phyloP scores from a whole-genome alignment of 2,113 vertebrate species.

The Hypomesus transpacificus region DNA sequence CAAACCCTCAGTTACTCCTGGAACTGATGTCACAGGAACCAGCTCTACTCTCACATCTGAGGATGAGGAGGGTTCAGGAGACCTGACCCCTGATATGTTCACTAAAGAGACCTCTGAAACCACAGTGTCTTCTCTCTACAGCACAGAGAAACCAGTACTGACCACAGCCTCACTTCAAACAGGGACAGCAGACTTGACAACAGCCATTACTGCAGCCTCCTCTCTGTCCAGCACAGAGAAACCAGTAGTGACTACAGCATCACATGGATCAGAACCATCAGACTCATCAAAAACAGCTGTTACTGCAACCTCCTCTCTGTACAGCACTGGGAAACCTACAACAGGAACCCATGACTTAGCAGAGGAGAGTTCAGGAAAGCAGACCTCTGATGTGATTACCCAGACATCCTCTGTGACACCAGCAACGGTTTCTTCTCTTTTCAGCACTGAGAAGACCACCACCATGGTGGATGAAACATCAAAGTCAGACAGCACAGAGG shows the following conservation, averaged over 20 bases:
- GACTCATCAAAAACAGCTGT: neutral
- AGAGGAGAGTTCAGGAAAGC: neutral
- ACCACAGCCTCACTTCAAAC: neutral
- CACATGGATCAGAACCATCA: neutral
- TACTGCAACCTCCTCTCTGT: neutral
- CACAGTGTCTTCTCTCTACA: slow-evolving; percentile 8
- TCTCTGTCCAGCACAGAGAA: slow-evolving; percentile 13
- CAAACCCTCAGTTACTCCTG: slow-evolving; percentile 13
- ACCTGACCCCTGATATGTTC: slow-evolving; percentile 19
- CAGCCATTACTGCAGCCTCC: no score
- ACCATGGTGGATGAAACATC: neutral
- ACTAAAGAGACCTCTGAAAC: neutral
- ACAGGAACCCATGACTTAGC: no score
- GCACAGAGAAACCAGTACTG: slow-evolving; percentile 14
- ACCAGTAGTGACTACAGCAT: neutral
- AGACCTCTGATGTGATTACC: neutral
- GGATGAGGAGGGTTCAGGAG: slow-evolving; percentile 18
- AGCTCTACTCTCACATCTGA: neutral
- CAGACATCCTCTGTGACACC: neutral
- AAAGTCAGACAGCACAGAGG: neutral
- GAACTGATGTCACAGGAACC: neutral
- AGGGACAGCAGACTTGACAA: no score
- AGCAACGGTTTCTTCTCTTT: neutral
- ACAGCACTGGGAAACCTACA: neutral
- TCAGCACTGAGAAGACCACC: neutral